Conservation (phyloP, 2,797 vertebrate genomes). For the Hypotaenidia philippensis region DNA sequence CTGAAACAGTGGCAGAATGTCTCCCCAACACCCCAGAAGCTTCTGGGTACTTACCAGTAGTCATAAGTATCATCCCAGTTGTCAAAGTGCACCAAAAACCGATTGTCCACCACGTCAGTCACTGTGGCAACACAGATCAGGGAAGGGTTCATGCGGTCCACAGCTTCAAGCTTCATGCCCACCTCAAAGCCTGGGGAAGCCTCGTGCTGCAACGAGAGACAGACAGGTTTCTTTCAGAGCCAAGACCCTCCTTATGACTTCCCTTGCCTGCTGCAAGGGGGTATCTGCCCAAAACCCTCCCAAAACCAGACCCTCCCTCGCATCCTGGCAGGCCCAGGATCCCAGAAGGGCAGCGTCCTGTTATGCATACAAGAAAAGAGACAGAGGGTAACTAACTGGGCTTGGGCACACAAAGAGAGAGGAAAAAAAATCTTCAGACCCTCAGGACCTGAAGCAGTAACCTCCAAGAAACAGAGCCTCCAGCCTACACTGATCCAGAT, state of each 20-base stretch:
- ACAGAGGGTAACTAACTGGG: background rate
- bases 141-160: slow-evolving; percentile 98
- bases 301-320: background rate
- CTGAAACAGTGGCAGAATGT: background rate
- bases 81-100: slow-evolving; percentile 98
- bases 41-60: slow-evolving; percentile 88
- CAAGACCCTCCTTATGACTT: background rate
- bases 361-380: background rate
- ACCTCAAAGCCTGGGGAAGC: slow-evolving; percentile 89
- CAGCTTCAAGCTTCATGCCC: slow-evolving; percentile 97
- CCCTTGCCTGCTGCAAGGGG: background rate
- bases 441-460: background rate
- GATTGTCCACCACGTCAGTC: slow-evolving; percentile 92
- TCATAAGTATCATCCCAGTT: slow-evolving; percentile 99
- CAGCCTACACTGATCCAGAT: background rate
- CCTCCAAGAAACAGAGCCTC: background rate
- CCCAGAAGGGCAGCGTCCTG: background rate
- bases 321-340: background rate
- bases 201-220: slow-evolving; percentile 79
- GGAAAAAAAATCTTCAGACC: background rate
- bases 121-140: slow-evolving; percentile 97
- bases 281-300: background rate
- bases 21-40: background rate
- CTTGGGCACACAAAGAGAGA: background rate
- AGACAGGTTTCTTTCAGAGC: background rate